Conservation (phyloP, 2,888 invertebrate species). For the Plebejus anna region DNA sequence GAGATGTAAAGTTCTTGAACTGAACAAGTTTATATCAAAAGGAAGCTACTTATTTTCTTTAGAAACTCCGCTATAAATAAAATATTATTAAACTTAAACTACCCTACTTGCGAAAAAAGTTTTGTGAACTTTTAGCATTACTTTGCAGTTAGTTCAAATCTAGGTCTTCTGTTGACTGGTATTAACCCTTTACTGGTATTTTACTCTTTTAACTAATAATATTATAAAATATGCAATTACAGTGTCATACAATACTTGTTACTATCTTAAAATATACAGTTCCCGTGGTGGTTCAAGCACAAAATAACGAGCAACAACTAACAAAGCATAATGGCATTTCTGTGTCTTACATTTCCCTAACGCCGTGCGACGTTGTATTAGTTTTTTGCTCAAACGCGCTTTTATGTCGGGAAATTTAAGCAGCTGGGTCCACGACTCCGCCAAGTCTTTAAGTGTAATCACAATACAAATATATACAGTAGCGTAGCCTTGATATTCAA, state of each 20-base stretch:
- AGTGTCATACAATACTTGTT: too few relatives aligned
- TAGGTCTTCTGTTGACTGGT: background rate
- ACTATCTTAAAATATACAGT: background rate
- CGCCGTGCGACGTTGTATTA: background rate
- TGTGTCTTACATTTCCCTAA: background rate
- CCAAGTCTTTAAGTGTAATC: background rate
- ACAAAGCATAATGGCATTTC: background rate
- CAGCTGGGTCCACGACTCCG: background rate
- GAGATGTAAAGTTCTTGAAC: slow-evolving; percentile 15
- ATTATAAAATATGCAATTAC: too few relatives aligned
- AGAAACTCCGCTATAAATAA: background rate
- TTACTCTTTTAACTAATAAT: too few relatives aligned
- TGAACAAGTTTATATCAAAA: slow-evolving; percentile 10
- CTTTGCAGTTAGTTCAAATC: background rate
- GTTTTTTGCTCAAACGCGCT: slow-evolving; percentile 1
- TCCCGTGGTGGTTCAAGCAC: background rate
- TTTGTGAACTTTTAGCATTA: background rate
- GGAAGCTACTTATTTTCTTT: background rate
- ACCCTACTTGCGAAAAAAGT: background rate
- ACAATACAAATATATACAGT: background rate
- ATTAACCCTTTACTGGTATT: too few relatives aligned
- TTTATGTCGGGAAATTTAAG: slow-evolving; percentile 2
- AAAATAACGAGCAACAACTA: background rate
- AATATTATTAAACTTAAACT: background rate
- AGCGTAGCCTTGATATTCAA: background rate